phyloP scores from a whole-genome alignment of 2,888 invertebrate genomes.

The Allolobophora icterica region DNA sequence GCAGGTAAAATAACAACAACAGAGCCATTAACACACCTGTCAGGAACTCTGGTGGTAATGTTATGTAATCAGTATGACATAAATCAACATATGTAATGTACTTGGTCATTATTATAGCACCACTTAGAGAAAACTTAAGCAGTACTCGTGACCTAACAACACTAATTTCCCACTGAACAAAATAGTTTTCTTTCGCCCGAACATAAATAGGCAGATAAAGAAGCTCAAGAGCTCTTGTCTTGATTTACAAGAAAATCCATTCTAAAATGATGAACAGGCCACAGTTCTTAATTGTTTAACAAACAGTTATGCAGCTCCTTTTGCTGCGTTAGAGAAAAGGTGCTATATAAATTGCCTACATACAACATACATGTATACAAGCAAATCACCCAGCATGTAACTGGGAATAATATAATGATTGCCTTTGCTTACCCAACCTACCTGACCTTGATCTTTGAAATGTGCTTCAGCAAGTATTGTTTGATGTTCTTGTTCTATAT shows the following conservation, averaged over 20 bases:
- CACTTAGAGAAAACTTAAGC: background rate
- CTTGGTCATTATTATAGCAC: too few species aligned
- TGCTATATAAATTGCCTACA: background rate
- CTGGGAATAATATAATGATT: background rate
- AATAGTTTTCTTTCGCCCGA: background rate
- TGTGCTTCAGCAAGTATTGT: background rate
- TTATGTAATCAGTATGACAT: background rate
- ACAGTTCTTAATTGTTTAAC: too few species aligned
- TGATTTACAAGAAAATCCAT: background rate
- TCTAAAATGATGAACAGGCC: background rate
- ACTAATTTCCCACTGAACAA: background rate
- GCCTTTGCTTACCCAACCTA: background rate
- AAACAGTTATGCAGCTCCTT: too few species aligned
- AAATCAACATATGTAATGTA: too few species aligned
- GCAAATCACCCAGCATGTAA: too few species aligned
- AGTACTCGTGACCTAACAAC: background rate
- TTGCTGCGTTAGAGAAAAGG: too few species aligned
- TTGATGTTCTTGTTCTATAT: background rate
- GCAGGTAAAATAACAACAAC: background rate
- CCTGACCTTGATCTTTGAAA: background rate
- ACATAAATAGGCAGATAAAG: too few species aligned
- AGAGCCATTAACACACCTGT: background rate
- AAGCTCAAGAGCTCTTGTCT: background rate
- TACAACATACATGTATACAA: background rate
- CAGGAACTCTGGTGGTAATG: background rate